Evolutionary conservation across 2,797 vertebrate species (phyloP).

Genomic region (Rhynchonycteris naso): DNA sequence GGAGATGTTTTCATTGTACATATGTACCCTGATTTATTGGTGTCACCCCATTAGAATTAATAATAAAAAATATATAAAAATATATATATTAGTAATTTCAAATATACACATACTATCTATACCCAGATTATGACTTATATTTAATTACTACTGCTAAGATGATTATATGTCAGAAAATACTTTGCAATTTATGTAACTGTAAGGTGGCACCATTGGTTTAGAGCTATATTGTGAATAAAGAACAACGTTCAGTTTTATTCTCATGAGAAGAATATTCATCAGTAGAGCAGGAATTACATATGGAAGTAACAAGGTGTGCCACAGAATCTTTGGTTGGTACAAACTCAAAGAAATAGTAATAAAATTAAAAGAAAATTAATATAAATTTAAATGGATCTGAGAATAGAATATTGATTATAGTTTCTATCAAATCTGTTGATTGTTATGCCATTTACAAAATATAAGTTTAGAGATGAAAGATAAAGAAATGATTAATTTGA

Average conservation of each 20-base stretch:
- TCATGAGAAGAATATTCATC: not conserved
- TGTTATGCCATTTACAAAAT: not conserved
- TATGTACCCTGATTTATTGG: no score
- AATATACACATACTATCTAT: not conserved
- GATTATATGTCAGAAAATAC: not conserved
- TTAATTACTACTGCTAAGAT: not conserved
- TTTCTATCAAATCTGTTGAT: not conserved
- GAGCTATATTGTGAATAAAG: not conserved
- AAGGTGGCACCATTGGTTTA: not conserved
- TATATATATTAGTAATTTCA: not conserved
- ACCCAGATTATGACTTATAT: not conserved
- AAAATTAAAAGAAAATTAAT: slow-evolving; percentile 26
- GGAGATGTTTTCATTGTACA: no score
- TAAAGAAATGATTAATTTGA: not conserved
- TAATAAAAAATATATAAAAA: no score
- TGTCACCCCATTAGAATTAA: no score
- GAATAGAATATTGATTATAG: not conserved
- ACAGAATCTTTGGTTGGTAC: not conserved
- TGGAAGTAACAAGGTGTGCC: not conserved
- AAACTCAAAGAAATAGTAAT: not conserved
- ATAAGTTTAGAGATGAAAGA: not conserved
- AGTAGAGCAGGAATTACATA: not conserved
- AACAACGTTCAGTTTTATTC: not conserved
- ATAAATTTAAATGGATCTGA: not conserved
- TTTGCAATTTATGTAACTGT: slow-evolving; percentile 2